A percentile compares a stretch with the other conserved stretches of the same genome.
Conservation (phyloP, 1,140 invertebrate genomes). For the Cyclargus thomasi region DNA sequence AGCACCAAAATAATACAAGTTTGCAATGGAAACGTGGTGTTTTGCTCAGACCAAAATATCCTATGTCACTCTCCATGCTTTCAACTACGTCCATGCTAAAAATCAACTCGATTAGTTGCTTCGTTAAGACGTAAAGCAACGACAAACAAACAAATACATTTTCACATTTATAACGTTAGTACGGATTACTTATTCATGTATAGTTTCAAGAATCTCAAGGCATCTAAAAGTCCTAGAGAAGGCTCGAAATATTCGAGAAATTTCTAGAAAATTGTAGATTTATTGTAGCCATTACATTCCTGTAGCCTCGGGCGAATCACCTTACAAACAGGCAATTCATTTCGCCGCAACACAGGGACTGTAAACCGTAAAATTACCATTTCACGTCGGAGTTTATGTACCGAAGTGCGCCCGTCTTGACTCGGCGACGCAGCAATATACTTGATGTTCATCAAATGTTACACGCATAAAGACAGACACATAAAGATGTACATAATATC, state of each 20-base stretch:
- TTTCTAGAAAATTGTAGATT: background rate
- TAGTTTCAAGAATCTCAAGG: background rate
- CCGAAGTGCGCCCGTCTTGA: background rate
- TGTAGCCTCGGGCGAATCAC: background rate
- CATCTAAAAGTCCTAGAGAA: background rate
- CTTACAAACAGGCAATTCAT: conserved; percentile 1
- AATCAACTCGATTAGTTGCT: too few species aligned
- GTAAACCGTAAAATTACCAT: conserved; percentile 3
- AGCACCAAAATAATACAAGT: too few species aligned
- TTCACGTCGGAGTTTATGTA: background rate
- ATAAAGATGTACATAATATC: background rate
- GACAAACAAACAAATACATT: too few species aligned
- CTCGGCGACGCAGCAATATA: background rate
- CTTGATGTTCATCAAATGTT: background rate
- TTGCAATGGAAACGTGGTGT: too few species aligned
- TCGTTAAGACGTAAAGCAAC: too few species aligned
- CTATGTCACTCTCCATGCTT: too few species aligned
- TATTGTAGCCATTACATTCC: background rate
- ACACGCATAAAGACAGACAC: background rate
- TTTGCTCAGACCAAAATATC: too few species aligned
- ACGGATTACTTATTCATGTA: background rate
- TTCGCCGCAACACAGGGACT: background rate
- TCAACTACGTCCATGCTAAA: too few species aligned
- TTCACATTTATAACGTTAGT: background rate
- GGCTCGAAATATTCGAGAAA: background rate